Conservation (phyloP, 2,888 invertebrate species). For the Coleophora deauratella region DNA sequence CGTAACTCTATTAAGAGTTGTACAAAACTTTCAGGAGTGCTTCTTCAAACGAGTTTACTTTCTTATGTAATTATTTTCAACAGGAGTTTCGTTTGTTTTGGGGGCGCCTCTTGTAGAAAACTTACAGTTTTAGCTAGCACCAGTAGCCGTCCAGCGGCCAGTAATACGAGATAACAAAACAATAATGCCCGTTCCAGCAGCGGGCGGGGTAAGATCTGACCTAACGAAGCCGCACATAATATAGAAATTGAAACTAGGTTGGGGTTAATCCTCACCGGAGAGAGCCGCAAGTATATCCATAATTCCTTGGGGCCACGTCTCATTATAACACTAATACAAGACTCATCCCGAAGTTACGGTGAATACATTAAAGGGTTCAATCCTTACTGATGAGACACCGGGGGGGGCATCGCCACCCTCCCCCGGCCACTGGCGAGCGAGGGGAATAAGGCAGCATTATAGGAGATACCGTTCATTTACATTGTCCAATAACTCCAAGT, state of each 20-base stretch:
- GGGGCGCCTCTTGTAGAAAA: not conserved
- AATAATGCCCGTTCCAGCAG: slow-evolving; percentile 18
- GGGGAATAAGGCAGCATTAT: slow-evolving; percentile 71
- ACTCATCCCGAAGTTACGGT: slow-evolving; percentile 73
- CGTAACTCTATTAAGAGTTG: slow-evolving; percentile 28
- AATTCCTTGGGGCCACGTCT: slow-evolving; percentile 72
- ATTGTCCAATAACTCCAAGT: slow-evolving; percentile 75
- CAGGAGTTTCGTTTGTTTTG: not conserved
- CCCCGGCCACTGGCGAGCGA: slow-evolving; percentile 57
- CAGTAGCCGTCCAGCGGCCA: too few species aligned
- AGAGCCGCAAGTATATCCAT: slow-evolving; percentile 65
- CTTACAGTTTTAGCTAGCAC: too few species aligned
- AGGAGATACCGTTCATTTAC: slow-evolving; percentile 75
- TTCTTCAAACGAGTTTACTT: slow-evolving; percentile 7
- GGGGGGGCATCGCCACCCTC: slow-evolving; percentile 37
- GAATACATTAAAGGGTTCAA: slow-evolving; percentile 75
- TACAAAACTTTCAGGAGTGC: slow-evolving; percentile 26
- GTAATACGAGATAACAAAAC: slow-evolving; percentile 13
- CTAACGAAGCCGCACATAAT: slow-evolving; percentile 45
- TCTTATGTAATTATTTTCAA: slow-evolving; percentile 1
- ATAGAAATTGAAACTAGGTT: slow-evolving; percentile 68
- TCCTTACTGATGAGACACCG: slow-evolving; percentile 74
- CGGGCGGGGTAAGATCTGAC: slow-evolving; percentile 37
- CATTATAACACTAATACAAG: slow-evolving; percentile 75
- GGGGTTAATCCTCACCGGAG: slow-evolving; percentile 57